Percentiles rank a stretch among this genome's conserved stretches.
phyloP scores from a whole-genome alignment of 2,888 invertebrate species.

The Alcis repandata region DNA sequence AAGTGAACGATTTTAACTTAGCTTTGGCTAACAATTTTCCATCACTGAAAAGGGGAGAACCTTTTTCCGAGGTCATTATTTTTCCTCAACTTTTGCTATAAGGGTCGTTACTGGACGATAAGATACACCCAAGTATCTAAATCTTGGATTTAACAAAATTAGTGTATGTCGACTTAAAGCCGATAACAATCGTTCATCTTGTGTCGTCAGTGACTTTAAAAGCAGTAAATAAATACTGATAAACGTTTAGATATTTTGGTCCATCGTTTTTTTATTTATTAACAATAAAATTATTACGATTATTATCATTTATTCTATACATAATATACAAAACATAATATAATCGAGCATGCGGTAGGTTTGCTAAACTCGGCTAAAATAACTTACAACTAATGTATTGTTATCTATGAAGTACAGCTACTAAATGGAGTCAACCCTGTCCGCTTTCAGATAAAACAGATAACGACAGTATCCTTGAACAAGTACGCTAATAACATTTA shows the following conservation, averaged over 20 bases:
- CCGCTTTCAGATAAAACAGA: slow-evolving; percentile 26
- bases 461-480: slow-evolving; percentile 25
- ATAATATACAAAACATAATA: slow-evolving; percentile 12
- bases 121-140: neutral
- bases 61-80: too few species aligned
- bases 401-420: slow-evolving; percentile 5
- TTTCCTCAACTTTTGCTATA: neutral
- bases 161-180: too few species aligned
- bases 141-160: neutral
- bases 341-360: neutral
- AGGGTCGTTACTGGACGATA: neutral
- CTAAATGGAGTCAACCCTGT: slow-evolving; percentile 24
- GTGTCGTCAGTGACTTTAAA: neutral
- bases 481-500: slow-evolving; percentile 15
- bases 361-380: slow-evolving; percentile 1
- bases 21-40: too few species aligned
- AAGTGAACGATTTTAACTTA: neutral
- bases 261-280: slow-evolving; percentile 8
- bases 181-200: too few species aligned
- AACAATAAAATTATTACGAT: neutral
- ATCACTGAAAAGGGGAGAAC: too few species aligned
- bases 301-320: slow-evolving; percentile 5
- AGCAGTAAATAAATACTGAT: slow-evolving; percentile 12
- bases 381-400: slow-evolving; percentile 10
- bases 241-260: slow-evolving; percentile 13